Evolutionary conservation across 2,888 invertebrate species (phyloP).

Genomic region (Andrena flavipes): DNA sequence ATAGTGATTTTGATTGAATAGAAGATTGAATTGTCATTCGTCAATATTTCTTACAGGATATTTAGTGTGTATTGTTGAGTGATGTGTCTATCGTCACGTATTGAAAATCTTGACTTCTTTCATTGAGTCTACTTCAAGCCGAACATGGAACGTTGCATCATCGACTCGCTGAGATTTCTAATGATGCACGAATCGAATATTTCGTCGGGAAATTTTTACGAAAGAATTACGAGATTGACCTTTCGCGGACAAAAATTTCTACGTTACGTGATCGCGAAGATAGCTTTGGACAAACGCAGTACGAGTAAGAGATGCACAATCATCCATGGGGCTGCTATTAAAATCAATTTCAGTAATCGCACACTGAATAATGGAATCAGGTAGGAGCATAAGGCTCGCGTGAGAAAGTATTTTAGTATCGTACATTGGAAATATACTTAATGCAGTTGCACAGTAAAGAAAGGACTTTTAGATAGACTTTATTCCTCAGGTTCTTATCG

Average conservation of each 20-base stretch:
- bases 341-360: conserved; percentile 37
- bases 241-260: conserved; percentile 62
- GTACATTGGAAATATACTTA: background rate
- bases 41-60: too few species aligned
- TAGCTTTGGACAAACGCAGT: conserved; percentile 25
- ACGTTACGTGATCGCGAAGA: conserved; percentile 47
- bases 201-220: conserved; percentile 59
- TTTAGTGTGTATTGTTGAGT: background rate
- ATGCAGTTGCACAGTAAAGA: too few species aligned
- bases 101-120: background rate
- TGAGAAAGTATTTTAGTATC: background rate
- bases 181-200: conserved; percentile 58
- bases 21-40: background rate
- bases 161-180: conserved; percentile 42
- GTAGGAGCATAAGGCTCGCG: background rate
- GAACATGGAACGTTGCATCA: conserved; percentile 51
- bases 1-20: background rate
- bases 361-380: background rate
- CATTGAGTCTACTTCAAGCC: background rate
- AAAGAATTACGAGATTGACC: conserved; percentile 54
- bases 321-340: background rate
- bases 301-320: conserved; percentile 12
- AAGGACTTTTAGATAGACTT: background rate
- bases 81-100: background rate
- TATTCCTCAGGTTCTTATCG: background rate